phyloP scores from a whole-genome alignment of 37 sponge, comb jelly and placozoan genomes.

The Halisarca cf. caerulea region DNA sequence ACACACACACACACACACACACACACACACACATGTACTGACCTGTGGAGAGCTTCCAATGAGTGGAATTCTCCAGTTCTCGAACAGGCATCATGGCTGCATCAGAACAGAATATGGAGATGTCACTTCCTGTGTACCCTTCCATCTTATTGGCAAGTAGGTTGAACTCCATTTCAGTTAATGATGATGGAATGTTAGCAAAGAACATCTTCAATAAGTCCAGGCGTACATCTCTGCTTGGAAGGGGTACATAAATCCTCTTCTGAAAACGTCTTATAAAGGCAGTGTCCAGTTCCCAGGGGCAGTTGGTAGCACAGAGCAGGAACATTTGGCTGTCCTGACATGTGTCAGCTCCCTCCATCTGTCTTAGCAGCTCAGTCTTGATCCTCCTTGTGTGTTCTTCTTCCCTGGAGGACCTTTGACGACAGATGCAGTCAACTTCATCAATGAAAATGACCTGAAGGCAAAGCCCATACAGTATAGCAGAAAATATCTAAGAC shows the following conservation, averaged over 20 bases:
- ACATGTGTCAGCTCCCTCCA: slow-evolving; percentile 66
- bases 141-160: slow-evolving; percentile 49
- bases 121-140: slow-evolving; percentile 85
- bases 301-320: slow-evolving; percentile 90
- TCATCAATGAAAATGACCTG: slow-evolving; percentile 88
- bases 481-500: too few species aligned
- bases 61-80: slow-evolving; percentile 54
- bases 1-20: too few species aligned
- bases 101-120: slow-evolving; percentile 66
- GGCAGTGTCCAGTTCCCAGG: slow-evolving; percentile 90
- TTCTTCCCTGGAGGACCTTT: slow-evolving; percentile 71
- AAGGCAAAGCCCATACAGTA: background rate
- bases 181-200: background rate
- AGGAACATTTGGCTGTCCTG: slow-evolving; percentile 56
- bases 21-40: too few species aligned
- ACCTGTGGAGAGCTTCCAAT: slow-evolving; percentile 48
- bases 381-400: slow-evolving; percentile 87
- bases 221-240: slow-evolving; percentile 42
- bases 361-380: slow-evolving; percentile 87
- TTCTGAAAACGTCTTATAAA: slow-evolving; percentile 80
- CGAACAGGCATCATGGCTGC: slow-evolving; percentile 75
- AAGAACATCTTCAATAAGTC: slow-evolving; percentile 34
- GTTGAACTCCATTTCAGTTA: slow-evolving; percentile 62
- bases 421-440: slow-evolving; percentile 89
- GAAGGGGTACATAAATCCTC: slow-evolving; percentile 45